These are phyloP conservation scores for Cheilosia grossa DNA, from an alignment of 2,888 invertebrate genomes.

Conservation along the genomic window DNA sequence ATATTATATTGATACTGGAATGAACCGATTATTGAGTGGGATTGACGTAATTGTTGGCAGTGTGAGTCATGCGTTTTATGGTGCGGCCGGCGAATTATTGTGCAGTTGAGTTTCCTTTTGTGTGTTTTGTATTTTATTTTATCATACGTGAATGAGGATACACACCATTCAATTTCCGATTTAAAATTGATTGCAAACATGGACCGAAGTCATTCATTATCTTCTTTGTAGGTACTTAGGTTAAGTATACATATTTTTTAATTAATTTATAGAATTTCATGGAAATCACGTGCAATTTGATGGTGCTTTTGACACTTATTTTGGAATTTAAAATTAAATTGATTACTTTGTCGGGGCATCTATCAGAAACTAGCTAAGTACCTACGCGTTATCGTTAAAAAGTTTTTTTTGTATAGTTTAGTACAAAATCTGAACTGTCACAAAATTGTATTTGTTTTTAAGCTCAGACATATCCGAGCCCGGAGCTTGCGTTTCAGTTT, in stretches of 20 bases:
- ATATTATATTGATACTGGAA: conserved; percentile 47
- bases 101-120: conserved; percentile 18
- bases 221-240: too few relatives aligned
- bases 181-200: conserved; percentile 7
- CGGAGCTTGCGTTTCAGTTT: too few relatives aligned
- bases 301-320: neutral
- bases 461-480: too few relatives aligned
- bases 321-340: neutral
- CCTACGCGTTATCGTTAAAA: too few relatives aligned
- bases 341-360: too few relatives aligned
- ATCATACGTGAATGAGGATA: conserved; percentile 13
- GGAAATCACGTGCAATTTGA: conserved; percentile 28
- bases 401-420: too few relatives aligned
- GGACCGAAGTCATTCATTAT: neutral
- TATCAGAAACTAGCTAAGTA: too few relatives aligned
- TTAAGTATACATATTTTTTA: too few relatives aligned
- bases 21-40: conserved; percentile 69
- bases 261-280: too few relatives aligned
- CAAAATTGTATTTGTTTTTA: too few relatives aligned
- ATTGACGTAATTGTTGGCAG: conserved; percentile 15
- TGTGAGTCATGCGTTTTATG: conserved; percentile 24
- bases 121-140: conserved; percentile 9
- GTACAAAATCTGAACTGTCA: too few relatives aligned
- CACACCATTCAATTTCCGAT: conserved; percentile 19
- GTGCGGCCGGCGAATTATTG: conserved; percentile 1